Evolutionary conservation across 2,888 invertebrate species (phyloP).

Genomic region (Apocheima hispidaria): DNA sequence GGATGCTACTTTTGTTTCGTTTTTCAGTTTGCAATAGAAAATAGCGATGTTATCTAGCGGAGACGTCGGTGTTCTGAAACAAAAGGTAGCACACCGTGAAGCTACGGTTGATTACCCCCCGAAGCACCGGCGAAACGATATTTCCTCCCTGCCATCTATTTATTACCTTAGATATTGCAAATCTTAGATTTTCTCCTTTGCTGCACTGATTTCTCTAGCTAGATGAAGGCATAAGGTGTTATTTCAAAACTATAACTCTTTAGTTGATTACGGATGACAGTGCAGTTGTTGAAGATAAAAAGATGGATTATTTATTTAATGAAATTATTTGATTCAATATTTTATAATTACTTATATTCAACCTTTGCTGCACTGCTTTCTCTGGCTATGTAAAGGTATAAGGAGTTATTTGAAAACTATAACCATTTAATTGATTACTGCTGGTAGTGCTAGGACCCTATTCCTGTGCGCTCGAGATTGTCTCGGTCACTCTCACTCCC

Average conservation of each 20-base stretch:
- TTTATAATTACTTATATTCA: no score
- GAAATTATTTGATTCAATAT: no score
- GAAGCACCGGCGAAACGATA: slow-evolving; percentile 54
- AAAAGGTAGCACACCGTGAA: slow-evolving; percentile 55
- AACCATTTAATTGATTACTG: slow-evolving; percentile 19
- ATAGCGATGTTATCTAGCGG: slow-evolving; percentile 47
- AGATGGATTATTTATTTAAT: no score
- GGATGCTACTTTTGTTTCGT: slow-evolving; percentile 43
- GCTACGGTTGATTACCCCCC: slow-evolving; percentile 60
- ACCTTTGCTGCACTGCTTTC: slow-evolving; percentile 30
- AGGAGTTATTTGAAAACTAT: slow-evolving; percentile 33
- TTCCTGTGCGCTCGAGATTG: no score
- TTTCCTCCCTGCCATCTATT: slow-evolving; percentile 47
- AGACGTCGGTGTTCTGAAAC: slow-evolving; percentile 55
- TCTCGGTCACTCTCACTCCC: no score
- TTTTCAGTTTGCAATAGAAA: slow-evolving; percentile 48
- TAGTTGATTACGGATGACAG: no score
- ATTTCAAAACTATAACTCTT: slow-evolving; percentile 30
- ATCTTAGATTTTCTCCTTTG: slow-evolving; percentile 37
- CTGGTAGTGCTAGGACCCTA: slow-evolving; percentile 18
- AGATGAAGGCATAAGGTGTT: slow-evolving; percentile 31
- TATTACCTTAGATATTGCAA: slow-evolving; percentile 50
- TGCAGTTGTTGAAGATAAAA: no score
- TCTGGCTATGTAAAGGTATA: slow-evolving; percentile 19
- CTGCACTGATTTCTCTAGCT: slow-evolving; percentile 26